Conservation (phyloP, 2,113 vertebrate genomes). For the Spermophilus dauricus region DNA sequence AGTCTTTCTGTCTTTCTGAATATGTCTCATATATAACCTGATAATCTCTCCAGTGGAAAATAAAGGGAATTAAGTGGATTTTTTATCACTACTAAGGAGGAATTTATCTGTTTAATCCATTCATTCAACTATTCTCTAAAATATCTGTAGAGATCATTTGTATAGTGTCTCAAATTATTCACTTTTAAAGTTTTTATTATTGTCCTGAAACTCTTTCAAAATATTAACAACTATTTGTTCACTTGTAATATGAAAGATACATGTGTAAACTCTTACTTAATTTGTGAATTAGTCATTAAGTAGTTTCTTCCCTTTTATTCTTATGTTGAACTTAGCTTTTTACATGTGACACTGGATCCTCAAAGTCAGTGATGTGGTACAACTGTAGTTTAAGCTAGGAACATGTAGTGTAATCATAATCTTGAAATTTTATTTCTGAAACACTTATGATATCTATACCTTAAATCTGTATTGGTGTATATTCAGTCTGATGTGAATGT, state of each 20-base stretch:
- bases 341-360: not conserved
- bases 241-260: not conserved
- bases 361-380: not conserved
- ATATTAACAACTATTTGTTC: not conserved
- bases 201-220: not conserved
- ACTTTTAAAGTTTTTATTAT: not conserved
- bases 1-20: conserved; percentile 48
- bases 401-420: not conserved
- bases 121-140: not conserved
- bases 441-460: not conserved
- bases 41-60: not conserved
- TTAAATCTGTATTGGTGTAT: not conserved
- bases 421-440: not conserved
- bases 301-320: not conserved
- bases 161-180: not conserved
- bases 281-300: not conserved
- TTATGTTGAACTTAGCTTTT: conserved; percentile 30
- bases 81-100: conserved; percentile 9
- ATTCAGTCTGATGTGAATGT: conserved; percentile 16
- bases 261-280: not conserved
- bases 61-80: not conserved
- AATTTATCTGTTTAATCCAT: not conserved
- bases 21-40: not conserved
- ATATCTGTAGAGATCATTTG: not conserved
- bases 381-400: conserved; percentile 26